Base-by-base conservation (phyloP, 1,140 invertebrate genomes). In the Drosophila miranda region DNA sequence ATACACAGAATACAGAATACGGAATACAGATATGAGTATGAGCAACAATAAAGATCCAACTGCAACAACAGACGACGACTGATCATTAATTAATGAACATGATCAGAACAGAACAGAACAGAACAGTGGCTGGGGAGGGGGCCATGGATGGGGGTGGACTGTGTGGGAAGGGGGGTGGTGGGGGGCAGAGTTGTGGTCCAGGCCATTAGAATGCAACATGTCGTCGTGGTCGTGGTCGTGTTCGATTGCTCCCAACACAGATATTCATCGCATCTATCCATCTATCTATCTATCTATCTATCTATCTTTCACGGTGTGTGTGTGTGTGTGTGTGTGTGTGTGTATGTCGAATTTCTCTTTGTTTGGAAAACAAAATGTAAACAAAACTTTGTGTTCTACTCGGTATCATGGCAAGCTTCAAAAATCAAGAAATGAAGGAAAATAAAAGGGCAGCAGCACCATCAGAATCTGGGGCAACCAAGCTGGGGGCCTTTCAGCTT, bases 341-440 rank as follows among this genome's bases (percentile, higher is more conserved):
- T 60, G 60, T 66, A 69, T 67, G 68, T 72, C 64, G 62, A 78
- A 71, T 75, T 80, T 66, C 60, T 68, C 77, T 73, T 84, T 89
- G 86, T 89, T 89, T 89, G 89, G 74, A 89, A 89, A 89, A 84
- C 84, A 89, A 81, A 81, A 89, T 81, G 84, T 89, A 89, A 89
- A 89, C 84, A 89, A 89, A 80, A 81, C 52, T 80, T 86, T 84
- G 34, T 80, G 73, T 76, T 74, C 61, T 52, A 9, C 46, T 30
- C 19, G 9, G 9, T 28, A 60, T 61, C 54, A 41, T 71, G 50
- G 60, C 56, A 78, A 78, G 75, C 82, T 86, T 77, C 77, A 67
- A 59, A 46, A 61, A 43, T 54, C 64, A 46, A 63, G 54, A 19
- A 52, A 34, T 30, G 60, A 76, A 64, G 42, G 42, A 34, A 59